Percentiles rank a stretch among this genome's conserved stretches.
phyloP scores from a whole-genome alignment of 2,797 vertebrate species.

The Otolemur crassicaudatus region DNA sequence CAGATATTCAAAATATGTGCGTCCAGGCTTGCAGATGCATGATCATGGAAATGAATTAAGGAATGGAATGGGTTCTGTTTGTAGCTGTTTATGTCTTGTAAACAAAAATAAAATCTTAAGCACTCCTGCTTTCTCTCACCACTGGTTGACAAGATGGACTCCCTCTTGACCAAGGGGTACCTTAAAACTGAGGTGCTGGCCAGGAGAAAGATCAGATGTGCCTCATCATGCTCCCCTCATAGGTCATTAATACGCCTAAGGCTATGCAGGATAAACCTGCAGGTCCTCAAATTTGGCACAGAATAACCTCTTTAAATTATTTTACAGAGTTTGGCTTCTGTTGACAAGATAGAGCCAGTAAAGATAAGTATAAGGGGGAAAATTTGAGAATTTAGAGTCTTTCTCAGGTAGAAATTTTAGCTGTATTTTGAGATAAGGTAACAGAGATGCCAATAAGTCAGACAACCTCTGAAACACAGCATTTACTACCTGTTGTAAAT shows the following conservation, averaged over 20 bases:
- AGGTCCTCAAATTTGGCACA: too few relatives aligned
- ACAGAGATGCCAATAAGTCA: background rate
- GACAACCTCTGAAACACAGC: background rate
- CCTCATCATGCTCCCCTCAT: too few relatives aligned
- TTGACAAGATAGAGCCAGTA: background rate
- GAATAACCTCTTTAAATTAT: too few relatives aligned
- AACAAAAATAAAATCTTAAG: too few relatives aligned
- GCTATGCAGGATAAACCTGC: too few relatives aligned
- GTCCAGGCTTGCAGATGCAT: background rate
- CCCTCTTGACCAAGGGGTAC: too few relatives aligned
- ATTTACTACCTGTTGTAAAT: background rate
- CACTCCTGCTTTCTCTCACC: too few relatives aligned
- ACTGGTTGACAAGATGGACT: too few relatives aligned
- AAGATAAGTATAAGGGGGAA: background rate
- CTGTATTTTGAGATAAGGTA: background rate
- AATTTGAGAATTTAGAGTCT: slow-evolving; percentile 14
- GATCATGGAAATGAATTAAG: background rate
- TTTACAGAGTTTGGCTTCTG: too few relatives aligned
- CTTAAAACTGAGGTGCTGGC: too few relatives aligned
- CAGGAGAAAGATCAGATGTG: too few relatives aligned
- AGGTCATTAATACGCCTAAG: too few relatives aligned
- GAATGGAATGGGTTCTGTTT: background rate
- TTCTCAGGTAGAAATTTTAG: background rate
- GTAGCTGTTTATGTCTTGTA: background rate
- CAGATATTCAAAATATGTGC: background rate